Evolutionary conservation across 2,113 vertebrate genomes (phyloP).

Genomic region (Ophthalmolycus amberensis): DNA sequence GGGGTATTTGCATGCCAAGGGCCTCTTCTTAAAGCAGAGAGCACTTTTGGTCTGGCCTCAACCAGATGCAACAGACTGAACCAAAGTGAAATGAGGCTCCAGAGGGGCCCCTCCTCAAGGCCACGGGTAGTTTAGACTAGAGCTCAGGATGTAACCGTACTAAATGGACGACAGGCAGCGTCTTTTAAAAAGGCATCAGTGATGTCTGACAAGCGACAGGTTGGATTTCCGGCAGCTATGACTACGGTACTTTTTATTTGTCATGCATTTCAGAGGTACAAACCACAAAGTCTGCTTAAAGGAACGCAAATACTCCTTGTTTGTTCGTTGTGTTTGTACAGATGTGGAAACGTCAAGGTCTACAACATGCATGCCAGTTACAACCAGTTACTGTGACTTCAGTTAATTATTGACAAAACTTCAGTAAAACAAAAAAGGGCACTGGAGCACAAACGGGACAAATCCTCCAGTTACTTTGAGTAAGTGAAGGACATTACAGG

Average conservation of each 20-base stretch:
- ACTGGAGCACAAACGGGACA: neutral
- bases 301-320: neutral
- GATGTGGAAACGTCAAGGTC: constrained; percentile 5
- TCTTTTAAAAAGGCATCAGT: neutral
- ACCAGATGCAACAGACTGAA: constrained; percentile 27
- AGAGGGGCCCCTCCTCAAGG: constrained; percentile 20
- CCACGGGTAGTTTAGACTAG: constrained; percentile 16
- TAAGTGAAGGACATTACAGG: constrained; percentile 14
- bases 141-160: neutral
- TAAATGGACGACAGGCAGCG: neutral
- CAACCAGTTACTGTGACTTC: constrained; percentile 4
- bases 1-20: constrained; percentile 34
- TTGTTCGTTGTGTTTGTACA: neutral
- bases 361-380: constrained; percentile 8
- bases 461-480: constrained; percentile 10
- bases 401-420: constrained; percentile 45
- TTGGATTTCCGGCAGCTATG: neutral
- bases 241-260: neutral
- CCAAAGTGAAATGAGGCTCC: neutral
- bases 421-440: neutral
- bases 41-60: constrained; percentile 19
- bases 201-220: constrained; percentile 15
- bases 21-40: constrained; percentile 25
- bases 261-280: neutral
- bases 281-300: neutral